Conservation (phyloP, 2,888 invertebrate genomes). For the Sinopyrophorus schimmeli region DNA sequence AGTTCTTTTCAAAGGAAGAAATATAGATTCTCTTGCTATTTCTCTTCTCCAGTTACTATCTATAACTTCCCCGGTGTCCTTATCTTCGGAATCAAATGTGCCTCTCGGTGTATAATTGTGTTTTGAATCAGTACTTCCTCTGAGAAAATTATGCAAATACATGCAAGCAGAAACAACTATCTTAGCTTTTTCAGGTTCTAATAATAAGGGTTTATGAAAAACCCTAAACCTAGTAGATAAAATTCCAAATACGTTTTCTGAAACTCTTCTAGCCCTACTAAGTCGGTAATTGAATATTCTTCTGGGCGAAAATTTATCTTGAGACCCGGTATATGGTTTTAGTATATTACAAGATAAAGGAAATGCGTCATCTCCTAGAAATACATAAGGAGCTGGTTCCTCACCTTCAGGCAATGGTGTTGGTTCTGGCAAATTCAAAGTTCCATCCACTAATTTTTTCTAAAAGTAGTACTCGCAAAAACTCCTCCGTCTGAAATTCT, state of each 20-base stretch:
- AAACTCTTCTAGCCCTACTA: no score
- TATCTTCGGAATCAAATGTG: slow-evolving; percentile 33
- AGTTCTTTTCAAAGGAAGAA: slow-evolving; percentile 31
- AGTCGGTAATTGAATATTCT: slow-evolving; percentile 44
- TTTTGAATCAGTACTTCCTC: slow-evolving; percentile 32
- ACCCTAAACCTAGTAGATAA: slow-evolving; percentile 34
- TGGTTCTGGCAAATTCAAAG: slow-evolving; percentile 27
- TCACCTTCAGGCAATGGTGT: slow-evolving; percentile 27
- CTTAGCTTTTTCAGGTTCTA: slow-evolving; percentile 35
- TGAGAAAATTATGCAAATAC: slow-evolving; percentile 39
- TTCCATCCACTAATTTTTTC: slow-evolving; percentile 14
- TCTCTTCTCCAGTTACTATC: slow-evolving; percentile 38
- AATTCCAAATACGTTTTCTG: slow-evolving; percentile 28
- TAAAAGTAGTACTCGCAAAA: slow-evolving; percentile 26
- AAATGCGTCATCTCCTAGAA: slow-evolving; percentile 41
- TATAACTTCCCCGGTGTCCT: slow-evolving; percentile 30
- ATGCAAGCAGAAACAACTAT: slow-evolving; percentile 34
- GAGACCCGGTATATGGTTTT: slow-evolving; percentile 39
- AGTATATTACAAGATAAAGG: slow-evolving; percentile 27
- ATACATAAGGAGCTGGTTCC: slow-evolving; percentile 12
- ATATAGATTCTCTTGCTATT: slow-evolving; percentile 13
- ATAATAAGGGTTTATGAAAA: slow-evolving; percentile 35
- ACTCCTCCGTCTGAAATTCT: slow-evolving; percentile 34
- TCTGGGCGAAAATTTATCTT: slow-evolving; percentile 36
- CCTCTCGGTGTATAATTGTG: slow-evolving; percentile 33